Percentiles rank a stretch among this genome's conserved stretches.
Evolutionary conservation across 2,113 vertebrate species (phyloP).

Genomic region (Lipophrys pholis): DNA sequence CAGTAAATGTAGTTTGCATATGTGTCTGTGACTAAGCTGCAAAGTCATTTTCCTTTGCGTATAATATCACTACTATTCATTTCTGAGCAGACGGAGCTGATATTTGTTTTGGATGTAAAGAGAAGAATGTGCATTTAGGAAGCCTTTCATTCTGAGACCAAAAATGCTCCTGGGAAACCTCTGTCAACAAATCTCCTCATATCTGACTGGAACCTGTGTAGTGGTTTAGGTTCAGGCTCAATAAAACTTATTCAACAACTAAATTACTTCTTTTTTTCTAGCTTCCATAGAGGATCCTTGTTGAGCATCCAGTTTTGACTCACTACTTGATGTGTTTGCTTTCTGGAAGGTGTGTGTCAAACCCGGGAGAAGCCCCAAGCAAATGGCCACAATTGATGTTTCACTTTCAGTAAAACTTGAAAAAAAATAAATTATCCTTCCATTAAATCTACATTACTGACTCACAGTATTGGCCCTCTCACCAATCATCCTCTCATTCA

Average conservation of each 20-base stretch:
- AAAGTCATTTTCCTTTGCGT: background rate
- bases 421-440: slow-evolving; percentile 1
- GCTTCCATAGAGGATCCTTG: slow-evolving; percentile 23
- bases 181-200: slow-evolving; percentile 8
- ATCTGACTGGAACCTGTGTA: slow-evolving; percentile 38
- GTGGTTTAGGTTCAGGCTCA: slow-evolving; percentile 32
- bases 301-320: slow-evolving; percentile 29
- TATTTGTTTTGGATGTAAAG: slow-evolving; percentile 19
- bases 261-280: background rate
- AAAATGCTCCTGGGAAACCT: slow-evolving; percentile 1
- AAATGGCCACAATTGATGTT: background rate
- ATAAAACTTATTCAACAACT: slow-evolving; percentile 15
- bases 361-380: background rate
- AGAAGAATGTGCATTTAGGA: slow-evolving; percentile 4
- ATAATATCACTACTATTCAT: slow-evolving; percentile 8
- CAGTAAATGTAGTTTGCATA: slow-evolving; percentile 18
- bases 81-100: slow-evolving; percentile 23
- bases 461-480: background rate
- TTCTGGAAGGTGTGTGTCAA: slow-evolving; percentile 13
- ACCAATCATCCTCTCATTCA: slow-evolving; percentile 9
- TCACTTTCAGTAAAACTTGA: background rate
- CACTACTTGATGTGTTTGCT: slow-evolving; percentile 13
- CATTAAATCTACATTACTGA: background rate
- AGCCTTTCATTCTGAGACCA: too few species aligned
- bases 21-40: background rate